These are phyloP conservation scores for Esox masquinongy DNA, from an alignment of 2,797 vertebrate genomes.

Conservation along the genomic window DNA sequence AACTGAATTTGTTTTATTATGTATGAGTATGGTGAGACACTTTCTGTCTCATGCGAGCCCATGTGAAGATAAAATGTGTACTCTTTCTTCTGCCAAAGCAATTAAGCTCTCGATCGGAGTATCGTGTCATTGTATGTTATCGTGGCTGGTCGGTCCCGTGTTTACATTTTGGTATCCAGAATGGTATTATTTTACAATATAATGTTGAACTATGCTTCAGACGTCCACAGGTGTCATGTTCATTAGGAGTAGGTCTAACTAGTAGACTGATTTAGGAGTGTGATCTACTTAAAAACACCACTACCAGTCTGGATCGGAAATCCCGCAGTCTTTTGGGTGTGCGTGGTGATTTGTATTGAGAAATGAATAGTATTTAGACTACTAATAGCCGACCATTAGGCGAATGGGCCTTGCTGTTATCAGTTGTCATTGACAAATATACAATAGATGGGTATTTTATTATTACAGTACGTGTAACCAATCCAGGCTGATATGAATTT, in stretches of 20 bases:
- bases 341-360: constrained; percentile 27
- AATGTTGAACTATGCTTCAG: constrained; percentile 37
- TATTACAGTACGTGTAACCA: constrained; percentile 52
- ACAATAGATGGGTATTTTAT: constrained; percentile 24
- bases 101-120: constrained; percentile 37
- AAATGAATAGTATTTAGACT: neutral
- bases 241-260: constrained; percentile 18
- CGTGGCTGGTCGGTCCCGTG: constrained; percentile 33
- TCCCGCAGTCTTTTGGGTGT: constrained; percentile 26
- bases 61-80: constrained; percentile 29
- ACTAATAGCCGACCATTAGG: too few relatives aligned
- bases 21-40: constrained; percentile 41
- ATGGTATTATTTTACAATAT: constrained; percentile 27
- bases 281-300: constrained; percentile 14
- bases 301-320: constrained; percentile 9
- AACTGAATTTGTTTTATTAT: constrained; percentile 51
- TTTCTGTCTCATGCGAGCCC: constrained; percentile 33
- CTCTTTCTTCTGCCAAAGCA: constrained; percentile 63
- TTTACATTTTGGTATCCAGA: constrained; percentile 35
- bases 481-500: constrained; percentile 52
- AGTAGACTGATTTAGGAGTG: constrained; percentile 24
- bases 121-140: constrained; percentile 26
- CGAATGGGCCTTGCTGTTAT: neutral
- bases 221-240: neutral
- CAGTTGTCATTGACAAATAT: constrained; percentile 60